Conservation (phyloP, 2,888 invertebrate genomes). For the Acheta domesticus region DNA sequence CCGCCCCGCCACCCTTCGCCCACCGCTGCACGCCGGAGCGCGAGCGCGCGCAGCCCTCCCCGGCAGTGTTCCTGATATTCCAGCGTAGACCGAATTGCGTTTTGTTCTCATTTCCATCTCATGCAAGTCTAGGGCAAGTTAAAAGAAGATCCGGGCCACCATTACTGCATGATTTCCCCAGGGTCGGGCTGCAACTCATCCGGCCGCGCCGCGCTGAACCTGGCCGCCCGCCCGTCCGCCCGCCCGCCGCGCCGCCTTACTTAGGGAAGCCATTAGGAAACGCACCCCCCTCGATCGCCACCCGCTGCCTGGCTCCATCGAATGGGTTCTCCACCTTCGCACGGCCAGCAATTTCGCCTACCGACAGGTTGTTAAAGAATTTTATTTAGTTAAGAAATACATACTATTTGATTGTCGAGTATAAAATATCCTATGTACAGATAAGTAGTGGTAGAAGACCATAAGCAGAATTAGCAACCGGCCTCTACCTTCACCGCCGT, state of each 20-base stretch:
- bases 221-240: neutral
- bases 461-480: too few species aligned
- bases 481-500: too few species aligned
- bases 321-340: too few species aligned
- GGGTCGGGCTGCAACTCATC: constrained; percentile 12
- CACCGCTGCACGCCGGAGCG: neutral
- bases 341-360: too few species aligned
- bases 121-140: constrained; percentile 29
- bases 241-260: neutral
- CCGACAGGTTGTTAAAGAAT: too few species aligned
- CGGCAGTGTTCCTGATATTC: constrained; percentile 4
- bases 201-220: neutral
- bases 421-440: too few species aligned
- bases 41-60: neutral
- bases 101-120: constrained; percentile 23
- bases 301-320: too few species aligned
- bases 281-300: too few species aligned
- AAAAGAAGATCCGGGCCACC: constrained; percentile 21
- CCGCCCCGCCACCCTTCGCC: neutral
- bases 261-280: neutral
- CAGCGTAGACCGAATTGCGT: constrained; percentile 9
- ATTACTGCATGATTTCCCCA: constrained; percentile 20
- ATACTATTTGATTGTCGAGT: too few species aligned
- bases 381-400: too few species aligned
- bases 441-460: too few species aligned